Evolutionary conservation across 2,797 vertebrate species (phyloP).

Genomic region (Liasis olivaceus): DNA sequence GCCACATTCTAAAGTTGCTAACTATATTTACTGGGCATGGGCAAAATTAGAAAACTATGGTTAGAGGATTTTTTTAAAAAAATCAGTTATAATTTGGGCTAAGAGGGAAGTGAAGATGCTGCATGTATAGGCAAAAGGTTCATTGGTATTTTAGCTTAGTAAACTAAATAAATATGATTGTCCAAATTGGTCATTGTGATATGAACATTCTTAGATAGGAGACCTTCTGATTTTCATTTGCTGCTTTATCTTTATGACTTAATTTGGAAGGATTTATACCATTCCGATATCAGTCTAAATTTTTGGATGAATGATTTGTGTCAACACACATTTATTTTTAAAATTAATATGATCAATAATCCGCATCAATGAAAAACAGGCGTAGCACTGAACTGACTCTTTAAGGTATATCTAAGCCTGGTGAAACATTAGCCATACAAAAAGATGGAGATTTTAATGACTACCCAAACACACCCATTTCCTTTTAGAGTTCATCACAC

Average conservation of each 20-base stretch:
- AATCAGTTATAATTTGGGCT: not conserved
- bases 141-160: not conserved
- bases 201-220: not conserved
- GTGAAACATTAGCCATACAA: not conserved
- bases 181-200: not conserved
- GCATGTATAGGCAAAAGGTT: not conserved
- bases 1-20: not conserved
- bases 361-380: not conserved
- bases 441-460: not conserved
- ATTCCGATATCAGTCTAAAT: not conserved
- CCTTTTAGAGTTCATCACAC: not conserved
- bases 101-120: not conserved
- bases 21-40: not conserved
- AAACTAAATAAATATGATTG: not conserved
- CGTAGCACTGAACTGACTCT: not conserved
- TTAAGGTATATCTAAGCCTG: not conserved
- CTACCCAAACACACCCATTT: not conserved
- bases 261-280: not conserved
- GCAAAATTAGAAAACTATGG: not conserved
- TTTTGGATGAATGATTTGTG: not conserved
- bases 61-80: not conserved
- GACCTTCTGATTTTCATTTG: not conserved
- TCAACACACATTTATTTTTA: not conserved
- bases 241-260: not conserved
- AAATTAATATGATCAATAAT: not conserved